These are phyloP conservation scores for Cotesia congregata DNA, from an alignment of 2,888 invertebrate genomes.

Conservation along the genomic window DNA sequence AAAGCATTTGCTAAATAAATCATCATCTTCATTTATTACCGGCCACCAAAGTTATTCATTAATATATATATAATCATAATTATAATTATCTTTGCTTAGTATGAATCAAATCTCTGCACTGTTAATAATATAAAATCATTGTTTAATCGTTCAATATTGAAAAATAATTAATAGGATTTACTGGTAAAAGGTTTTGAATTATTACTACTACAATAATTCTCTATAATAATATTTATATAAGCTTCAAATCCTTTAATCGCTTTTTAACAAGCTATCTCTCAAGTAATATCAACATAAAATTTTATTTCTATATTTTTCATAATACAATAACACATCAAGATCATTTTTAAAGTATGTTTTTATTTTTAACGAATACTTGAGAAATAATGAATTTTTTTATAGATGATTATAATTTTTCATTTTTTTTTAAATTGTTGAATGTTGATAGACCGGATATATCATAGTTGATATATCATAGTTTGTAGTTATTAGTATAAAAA, in stretches of 20 bases:
- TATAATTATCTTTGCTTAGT: conserved; percentile 3
- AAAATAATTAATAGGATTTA: no score
- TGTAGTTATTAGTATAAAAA: no score
- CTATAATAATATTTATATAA: conserved; percentile 39
- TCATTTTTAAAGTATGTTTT: not conserved
- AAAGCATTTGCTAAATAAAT: conserved; percentile 42
- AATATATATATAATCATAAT: not conserved
- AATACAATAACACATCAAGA: not conserved
- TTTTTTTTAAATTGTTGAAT: not conserved
- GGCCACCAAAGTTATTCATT: conserved; percentile 15
- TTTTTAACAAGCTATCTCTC: conserved; percentile 50
- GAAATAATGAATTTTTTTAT: not conserved
- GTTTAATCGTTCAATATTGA: no score
- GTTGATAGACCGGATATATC: no score
- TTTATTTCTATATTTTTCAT: not conserved
- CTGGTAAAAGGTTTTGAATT: no score
- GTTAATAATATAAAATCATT: no score
- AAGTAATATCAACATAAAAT: conserved; percentile 23
- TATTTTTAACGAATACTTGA: not conserved
- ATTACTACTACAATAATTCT: no score
- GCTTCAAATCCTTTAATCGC: conserved; percentile 43
- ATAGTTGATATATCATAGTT: no score
- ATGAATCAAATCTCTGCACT: not conserved
- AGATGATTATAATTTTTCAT: not conserved
- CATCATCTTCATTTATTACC: conserved; percentile 25